Percentiles rank a stretch among this genome's conserved stretches.
Evolutionary conservation across 2,888 invertebrate genomes (phyloP).

Genomic region (Metalampra italica): DNA sequence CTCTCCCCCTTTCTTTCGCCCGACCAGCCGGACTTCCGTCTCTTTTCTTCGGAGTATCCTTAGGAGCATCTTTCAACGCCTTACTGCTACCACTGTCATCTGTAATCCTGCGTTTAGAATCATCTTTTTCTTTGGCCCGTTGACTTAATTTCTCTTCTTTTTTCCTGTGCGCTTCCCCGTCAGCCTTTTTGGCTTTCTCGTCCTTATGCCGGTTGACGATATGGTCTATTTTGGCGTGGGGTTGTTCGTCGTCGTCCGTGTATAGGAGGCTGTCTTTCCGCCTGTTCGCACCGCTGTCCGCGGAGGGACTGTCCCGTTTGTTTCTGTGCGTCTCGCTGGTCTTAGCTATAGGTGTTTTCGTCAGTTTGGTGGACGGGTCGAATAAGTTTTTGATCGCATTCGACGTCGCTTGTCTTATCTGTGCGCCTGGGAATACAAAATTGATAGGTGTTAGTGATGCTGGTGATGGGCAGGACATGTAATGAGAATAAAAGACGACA

Average conservation of each 20-base stretch:
- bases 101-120: slow-evolving; percentile 1
- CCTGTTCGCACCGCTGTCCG: slow-evolving; percentile 18
- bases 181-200: slow-evolving; percentile 25
- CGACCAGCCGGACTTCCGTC: background rate
- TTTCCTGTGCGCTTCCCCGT: background rate
- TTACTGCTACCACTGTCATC: slow-evolving; percentile 5
- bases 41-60: slow-evolving; percentile 2
- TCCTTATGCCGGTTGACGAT: slow-evolving; percentile 51
- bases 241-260: slow-evolving; percentile 54
- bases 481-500: no score
- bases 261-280: slow-evolving; percentile 68
- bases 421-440: slow-evolving; percentile 37
- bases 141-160: background rate
- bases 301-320: background rate
- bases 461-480: no score
- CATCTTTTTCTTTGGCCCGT: slow-evolving; percentile 3
- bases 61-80: background rate
- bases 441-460: background rate
- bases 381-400: slow-evolving; percentile 52
- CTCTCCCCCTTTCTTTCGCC: background rate
- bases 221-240: slow-evolving; percentile 63
- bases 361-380: slow-evolving; percentile 43
- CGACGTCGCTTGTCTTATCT: slow-evolving; percentile 61
- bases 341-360: slow-evolving; percentile 43
- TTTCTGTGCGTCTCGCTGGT: background rate